A percentile compares a stretch with the other conserved stretches of the same genome.
phyloP scores from a whole-genome alignment of 2,113 vertebrate genomes.

The Gracilinanus agilis region DNA sequence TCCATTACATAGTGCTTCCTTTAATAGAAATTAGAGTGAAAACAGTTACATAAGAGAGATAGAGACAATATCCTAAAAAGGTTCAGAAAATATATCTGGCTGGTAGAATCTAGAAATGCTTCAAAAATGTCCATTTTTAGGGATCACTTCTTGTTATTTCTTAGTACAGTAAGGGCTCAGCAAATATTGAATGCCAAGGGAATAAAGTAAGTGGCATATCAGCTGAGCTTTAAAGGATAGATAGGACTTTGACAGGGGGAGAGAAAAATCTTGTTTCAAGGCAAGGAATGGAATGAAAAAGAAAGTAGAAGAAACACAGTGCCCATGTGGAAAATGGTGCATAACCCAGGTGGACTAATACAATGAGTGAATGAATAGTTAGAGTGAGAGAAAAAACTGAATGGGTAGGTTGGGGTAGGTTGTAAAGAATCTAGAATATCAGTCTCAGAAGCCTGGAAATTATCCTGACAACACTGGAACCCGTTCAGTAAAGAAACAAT shows the following conservation, averaged over 20 bases:
- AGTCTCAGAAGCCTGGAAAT: background rate
- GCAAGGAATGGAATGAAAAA: background rate
- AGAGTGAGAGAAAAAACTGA: background rate
- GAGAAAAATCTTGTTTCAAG: background rate
- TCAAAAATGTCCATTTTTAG: background rate
- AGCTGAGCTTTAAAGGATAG: background rate
- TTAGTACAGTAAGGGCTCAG: background rate
- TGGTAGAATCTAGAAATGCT: background rate
- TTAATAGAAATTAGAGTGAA: background rate
- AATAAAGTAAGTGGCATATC: background rate
- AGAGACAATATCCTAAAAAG: background rate
- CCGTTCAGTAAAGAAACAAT: background rate
- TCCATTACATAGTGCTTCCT: fast-evolving
- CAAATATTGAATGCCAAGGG: background rate
- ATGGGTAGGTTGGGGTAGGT: background rate
- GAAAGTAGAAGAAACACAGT: background rate
- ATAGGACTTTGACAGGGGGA: background rate
- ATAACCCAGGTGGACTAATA: background rate
- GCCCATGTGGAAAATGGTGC: background rate
- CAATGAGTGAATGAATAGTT: background rate
- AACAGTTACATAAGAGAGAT: background rate
- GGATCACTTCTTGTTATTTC: background rate
- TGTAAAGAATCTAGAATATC: background rate
- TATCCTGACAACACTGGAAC: background rate
- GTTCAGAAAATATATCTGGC: background rate